Base-by-base conservation (phyloP, 2,888 invertebrate species). In the Nesidiocoris tenuis region DNA sequence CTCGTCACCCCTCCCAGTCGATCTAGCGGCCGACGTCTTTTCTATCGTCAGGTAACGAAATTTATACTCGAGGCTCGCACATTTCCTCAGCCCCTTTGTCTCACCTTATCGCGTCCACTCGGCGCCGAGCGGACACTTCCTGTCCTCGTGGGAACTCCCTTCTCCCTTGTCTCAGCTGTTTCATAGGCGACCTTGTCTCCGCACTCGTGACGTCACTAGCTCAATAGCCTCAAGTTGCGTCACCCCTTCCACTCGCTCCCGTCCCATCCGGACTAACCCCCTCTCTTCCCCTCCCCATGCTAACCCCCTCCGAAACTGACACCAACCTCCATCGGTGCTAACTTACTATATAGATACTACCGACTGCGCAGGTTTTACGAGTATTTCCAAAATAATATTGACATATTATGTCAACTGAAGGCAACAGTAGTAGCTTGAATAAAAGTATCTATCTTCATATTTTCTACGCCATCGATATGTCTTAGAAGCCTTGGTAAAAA, bases 111-210 rank as follows among this genome's bases (percentile, higher is more conserved):
- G 39, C 3, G 39, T 39, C 39, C 39, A 39, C 39, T 39, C 3
- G 39, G 12, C 3, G 12, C 39, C 3, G 39, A 39, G 5, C 39
- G 21, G 5, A 22, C n/a, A 72, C 72, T 72, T 72, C 72, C 72
- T 72, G 72, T 72, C 72, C 72, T 72, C 72, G 72, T 72, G 72
- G 72, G 72, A 72, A 72, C 72, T 72, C 72, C 72, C 72, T 72
- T 61, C 72, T 72, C 72, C 72, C 72, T 72, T 61, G 61, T 72
- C 72, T 72, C 72, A 72, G 72, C 72, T 72, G 72, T 72, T 72
- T 61, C 39, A 21, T 1, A 7, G 39, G 72, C 61, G 72, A 72
- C 72, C 72, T 72, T 72, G 72, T n/a, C n/a, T n/a, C 63, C 72
- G 2, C 39, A 12, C 39, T 18, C 39, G 61, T 72, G 72, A 72